phyloP scores from a whole-genome alignment of 1,140 invertebrate species.

The Helicoverpa zea region DNA sequence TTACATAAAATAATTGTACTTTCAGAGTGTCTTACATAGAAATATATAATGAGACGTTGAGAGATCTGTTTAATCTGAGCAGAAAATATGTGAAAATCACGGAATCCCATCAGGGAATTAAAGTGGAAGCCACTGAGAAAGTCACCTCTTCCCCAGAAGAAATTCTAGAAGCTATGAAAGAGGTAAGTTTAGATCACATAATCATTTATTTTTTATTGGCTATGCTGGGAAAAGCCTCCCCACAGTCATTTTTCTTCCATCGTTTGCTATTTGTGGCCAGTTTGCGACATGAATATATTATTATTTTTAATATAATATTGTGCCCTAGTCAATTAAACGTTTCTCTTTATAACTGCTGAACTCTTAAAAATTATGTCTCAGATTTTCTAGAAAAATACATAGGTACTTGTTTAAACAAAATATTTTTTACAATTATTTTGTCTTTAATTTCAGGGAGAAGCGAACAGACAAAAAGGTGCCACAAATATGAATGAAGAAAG shows the following conservation, averaged over 20 bases:
- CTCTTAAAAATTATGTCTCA: too few relatives aligned
- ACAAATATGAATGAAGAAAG: constrained; percentile 94
- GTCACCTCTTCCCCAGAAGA: constrained; percentile 88
- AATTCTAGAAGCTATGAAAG: constrained; percentile 88
- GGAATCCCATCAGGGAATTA: constrained; percentile 87
- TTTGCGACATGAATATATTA: too few relatives aligned
- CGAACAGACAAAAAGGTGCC: constrained; percentile 90
- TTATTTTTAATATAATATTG: too few relatives aligned
- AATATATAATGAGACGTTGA: constrained; percentile 94
- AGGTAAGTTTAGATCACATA: constrained; percentile 61
- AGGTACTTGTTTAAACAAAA: too few relatives aligned
- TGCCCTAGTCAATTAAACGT: too few relatives aligned
- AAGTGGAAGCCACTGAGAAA: constrained; percentile 89
- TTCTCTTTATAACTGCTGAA: too few relatives aligned
- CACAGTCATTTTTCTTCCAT: not conserved
- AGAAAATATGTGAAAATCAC: constrained; percentile 89
- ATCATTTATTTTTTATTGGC: not conserved
- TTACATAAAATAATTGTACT: not conserved
- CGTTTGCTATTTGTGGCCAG: too few relatives aligned
- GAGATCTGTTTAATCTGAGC: constrained; percentile 89
- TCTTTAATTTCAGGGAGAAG: constrained; percentile 87
- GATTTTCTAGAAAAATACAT: too few relatives aligned
- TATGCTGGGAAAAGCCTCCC: not conserved
- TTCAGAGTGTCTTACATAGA: constrained; percentile 92
- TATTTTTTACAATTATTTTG: constrained; percentile 21